Evolutionary conservation across 2,888 invertebrate genomes (phyloP).

Genomic region (Metellina segmentata): DNA sequence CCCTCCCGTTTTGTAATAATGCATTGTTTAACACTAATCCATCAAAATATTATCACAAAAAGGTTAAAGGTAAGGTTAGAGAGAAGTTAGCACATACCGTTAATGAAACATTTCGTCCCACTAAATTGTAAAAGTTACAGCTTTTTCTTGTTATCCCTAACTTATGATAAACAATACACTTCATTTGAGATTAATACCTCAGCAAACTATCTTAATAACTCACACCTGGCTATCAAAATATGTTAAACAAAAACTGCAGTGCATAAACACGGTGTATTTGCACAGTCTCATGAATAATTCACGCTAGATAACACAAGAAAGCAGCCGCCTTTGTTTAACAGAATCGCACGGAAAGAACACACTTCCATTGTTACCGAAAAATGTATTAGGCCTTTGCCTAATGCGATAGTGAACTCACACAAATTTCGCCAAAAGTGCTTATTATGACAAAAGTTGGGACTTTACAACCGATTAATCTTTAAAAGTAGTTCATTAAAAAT

Average conservation of each 20-base stretch:
- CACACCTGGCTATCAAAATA: not conserved
- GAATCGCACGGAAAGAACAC: not conserved
- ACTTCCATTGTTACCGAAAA: not conserved
- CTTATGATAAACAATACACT: not conserved
- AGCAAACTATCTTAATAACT: not conserved
- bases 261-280: conserved; percentile 33
- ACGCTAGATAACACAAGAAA: not conserved
- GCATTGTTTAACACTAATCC: not conserved
- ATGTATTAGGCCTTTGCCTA: not conserved
- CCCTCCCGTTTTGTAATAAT: not conserved
- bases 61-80: not conserved
- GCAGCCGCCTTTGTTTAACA: not conserved
- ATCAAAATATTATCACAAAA: not conserved
- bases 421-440: not conserved
- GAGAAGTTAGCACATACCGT: not conserved
- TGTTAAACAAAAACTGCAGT: not conserved
- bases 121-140: not conserved
- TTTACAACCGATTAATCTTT: conserved; percentile 44
- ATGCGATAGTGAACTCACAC: not conserved
- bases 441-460: conserved; percentile 11
- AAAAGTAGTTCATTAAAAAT: conserved; percentile 17
- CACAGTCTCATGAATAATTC: conserved; percentile 41
- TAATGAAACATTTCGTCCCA: not conserved
- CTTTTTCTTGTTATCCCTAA: not conserved
- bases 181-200: not conserved